Base-by-base conservation (phyloP, 2,888 invertebrate species). In the Cryptosula pallasiana region DNA sequence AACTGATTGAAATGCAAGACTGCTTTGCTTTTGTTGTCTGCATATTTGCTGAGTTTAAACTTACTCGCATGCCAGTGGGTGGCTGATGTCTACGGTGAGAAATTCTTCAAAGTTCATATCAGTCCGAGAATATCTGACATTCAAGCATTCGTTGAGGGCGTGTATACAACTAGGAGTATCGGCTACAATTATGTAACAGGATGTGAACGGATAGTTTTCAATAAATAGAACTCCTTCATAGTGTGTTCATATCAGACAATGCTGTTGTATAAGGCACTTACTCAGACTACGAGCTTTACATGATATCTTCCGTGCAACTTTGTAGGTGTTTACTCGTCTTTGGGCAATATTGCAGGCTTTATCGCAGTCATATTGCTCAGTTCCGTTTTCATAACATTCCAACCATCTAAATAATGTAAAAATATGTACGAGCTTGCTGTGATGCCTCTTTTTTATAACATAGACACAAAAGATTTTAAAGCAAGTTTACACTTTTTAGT, bases 41-140 rank as follows among this genome's bases (percentile, higher is more conserved):
- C n/a, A n/a, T n/a, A n/a, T n/a, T n/a, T n/a, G n/a, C n/a, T n/a
- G n/a, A n/a, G n/a, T n/a, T n/a, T n/a, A n/a, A n/a, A 63, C 63
- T 63, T 29, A 63, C 63, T n/a, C n/a, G 34, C 63, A 63, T 32
- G 63, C 20, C 32, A 25, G 9, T 3, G 27, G 25, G 3, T 27
- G 32, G n/a, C 2, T 13, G 27, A 34, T 27, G 63, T 63, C 32
- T 5, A 32, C n/a, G 13, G 63, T 63, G 32, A 63, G 34, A 32
- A 63, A 63, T 16, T 63, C 32, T n/a, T 63, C 63, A 63, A 63
- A 63, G 63, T 63, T 63, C 63, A 63, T 63, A 32, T 63, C 29
- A 9, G 63, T 63, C 9, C 27, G 9, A 27, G 63, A 63, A 27
- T 63, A 63, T 32, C 27, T 27, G 63, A 63, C 32, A 32, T 63